Conservation (phyloP, 2,888 invertebrate genomes). For the Drosophila paranaensis region DNA sequence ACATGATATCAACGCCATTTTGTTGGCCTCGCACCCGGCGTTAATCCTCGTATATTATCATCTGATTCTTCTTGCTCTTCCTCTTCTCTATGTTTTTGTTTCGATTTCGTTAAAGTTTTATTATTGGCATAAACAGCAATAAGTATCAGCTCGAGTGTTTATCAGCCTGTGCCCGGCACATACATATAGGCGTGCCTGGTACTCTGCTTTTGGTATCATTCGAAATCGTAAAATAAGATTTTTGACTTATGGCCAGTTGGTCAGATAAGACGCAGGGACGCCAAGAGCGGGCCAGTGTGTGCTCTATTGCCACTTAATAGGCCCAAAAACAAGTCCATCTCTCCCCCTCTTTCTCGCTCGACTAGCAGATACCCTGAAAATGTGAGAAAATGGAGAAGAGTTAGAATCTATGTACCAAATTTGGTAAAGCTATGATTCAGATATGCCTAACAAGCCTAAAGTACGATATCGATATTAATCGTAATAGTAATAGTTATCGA, state of each 20-base stretch:
- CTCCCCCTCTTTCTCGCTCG: not conserved
- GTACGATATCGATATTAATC: not conserved
- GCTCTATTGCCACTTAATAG: slow-evolving; percentile 54
- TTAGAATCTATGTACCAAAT: not conserved
- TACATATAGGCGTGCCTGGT: slow-evolving; percentile 34
- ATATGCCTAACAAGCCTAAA: not conserved
- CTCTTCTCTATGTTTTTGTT: not conserved
- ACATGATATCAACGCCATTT: slow-evolving; percentile 61
- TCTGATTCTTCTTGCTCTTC: slow-evolving; percentile 36
- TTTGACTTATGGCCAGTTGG: slow-evolving; percentile 68
- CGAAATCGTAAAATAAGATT: slow-evolving; percentile 81
- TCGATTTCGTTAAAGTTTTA: slow-evolving; percentile 53
- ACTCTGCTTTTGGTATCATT: slow-evolving; percentile 74
- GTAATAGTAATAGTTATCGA: not conserved
- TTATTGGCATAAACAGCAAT: slow-evolving; percentile 70
- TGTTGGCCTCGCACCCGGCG: slow-evolving; percentile 48
- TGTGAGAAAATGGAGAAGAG: not conserved
- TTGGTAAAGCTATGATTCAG: not conserved
- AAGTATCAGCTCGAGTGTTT: slow-evolving; percentile 42
- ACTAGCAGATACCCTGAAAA: not conserved
- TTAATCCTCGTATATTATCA: slow-evolving; percentile 72
- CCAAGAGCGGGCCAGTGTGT: slow-evolving; percentile 3
- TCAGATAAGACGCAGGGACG: slow-evolving; percentile 62
- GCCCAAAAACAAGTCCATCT: slow-evolving; percentile 16
- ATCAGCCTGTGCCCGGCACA: slow-evolving; percentile 49